Percentiles rank a stretch among this genome's conserved stretches.
Evolutionary conservation across 1,140 invertebrate genomes (phyloP).

Genomic region (Heliconius melpomene): DNA sequence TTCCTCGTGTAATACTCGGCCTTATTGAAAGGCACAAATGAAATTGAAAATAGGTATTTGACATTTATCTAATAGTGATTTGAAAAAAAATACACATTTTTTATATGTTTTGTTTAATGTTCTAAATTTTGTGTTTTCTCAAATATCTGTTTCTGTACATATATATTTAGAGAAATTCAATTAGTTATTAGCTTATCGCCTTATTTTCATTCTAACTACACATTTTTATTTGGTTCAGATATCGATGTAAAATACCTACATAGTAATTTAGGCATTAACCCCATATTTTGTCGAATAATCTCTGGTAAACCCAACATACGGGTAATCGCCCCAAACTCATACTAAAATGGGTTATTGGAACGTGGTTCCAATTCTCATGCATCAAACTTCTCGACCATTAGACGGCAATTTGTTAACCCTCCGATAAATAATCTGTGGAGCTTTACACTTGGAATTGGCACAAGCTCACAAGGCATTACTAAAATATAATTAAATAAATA

Average conservation of each 20-base stretch:
- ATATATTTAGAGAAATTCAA: too few relatives aligned
- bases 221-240: too few relatives aligned
- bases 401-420: background rate
- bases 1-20: background rate
- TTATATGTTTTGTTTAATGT: background rate
- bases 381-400: background rate
- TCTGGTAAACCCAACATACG: background rate
- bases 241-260: background rate
- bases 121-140: too few relatives aligned
- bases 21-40: background rate
- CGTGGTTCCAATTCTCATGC: background rate
- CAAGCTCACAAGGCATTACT: background rate
- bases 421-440: background rate
- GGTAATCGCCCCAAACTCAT: background rate
- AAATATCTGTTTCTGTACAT: too few relatives aligned
- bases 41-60: background rate
- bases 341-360: constrained; percentile 12
- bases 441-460: background rate
- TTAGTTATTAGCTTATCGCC: too few relatives aligned
- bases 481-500: background rate
- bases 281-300: background rate
- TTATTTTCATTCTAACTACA: too few relatives aligned
- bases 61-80: background rate
- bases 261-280: background rate
- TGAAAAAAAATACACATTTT: background rate